These are phyloP conservation scores for Holothuria leucospilota DNA, from an alignment of 53 echinoderm and acorn worm species.

Conservation along the genomic window DNA sequence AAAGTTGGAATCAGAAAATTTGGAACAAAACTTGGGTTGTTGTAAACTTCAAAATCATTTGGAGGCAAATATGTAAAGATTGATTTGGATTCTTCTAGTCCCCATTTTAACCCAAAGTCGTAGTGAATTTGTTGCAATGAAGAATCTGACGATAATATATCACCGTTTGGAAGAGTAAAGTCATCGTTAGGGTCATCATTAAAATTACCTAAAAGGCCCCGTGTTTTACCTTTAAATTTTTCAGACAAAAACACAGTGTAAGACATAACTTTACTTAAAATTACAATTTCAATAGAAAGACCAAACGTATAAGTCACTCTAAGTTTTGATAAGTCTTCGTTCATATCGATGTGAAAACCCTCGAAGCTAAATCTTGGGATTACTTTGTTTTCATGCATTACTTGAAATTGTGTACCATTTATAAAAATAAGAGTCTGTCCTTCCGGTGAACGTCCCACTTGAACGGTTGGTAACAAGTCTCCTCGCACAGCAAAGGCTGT, in stretches of 20 bases:
- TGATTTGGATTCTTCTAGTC: slow-evolving; percentile 2
- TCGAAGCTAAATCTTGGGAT: slow-evolving; percentile 27
- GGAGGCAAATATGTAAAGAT: slow-evolving; percentile 62
- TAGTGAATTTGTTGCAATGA: slow-evolving; percentile 46
- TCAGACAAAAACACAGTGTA: slow-evolving; percentile 52
- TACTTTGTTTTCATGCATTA: background rate
- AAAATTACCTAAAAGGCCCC: slow-evolving; percentile 61
- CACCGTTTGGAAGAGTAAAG: slow-evolving; percentile 52
- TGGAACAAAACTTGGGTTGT: slow-evolving; percentile 52
- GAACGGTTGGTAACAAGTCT: slow-evolving; percentile 43
- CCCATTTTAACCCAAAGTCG: slow-evolving; percentile 56
- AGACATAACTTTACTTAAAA: slow-evolving; percentile 54
- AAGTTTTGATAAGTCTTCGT: slow-evolving; percentile 42
- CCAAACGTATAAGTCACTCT: slow-evolving; percentile 43
- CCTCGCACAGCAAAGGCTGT: slow-evolving; percentile 63
- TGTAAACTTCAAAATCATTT: slow-evolving; percentile 47
- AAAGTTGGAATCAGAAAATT: slow-evolving; percentile 47
- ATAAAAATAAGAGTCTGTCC: slow-evolving; percentile 59
- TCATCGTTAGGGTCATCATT: slow-evolving; percentile 66
- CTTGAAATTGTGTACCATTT: slow-evolving; percentile 35
- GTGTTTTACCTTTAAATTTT: slow-evolving; percentile 49
- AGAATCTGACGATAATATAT: slow-evolving; percentile 33
- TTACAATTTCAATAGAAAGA: slow-evolving; percentile 39
- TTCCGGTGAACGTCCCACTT: slow-evolving; percentile 52
- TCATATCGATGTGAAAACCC: slow-evolving; percentile 38